phyloP scores from a whole-genome alignment of 2,797 vertebrate genomes.

The Arctocebus calabarensis region DNA sequence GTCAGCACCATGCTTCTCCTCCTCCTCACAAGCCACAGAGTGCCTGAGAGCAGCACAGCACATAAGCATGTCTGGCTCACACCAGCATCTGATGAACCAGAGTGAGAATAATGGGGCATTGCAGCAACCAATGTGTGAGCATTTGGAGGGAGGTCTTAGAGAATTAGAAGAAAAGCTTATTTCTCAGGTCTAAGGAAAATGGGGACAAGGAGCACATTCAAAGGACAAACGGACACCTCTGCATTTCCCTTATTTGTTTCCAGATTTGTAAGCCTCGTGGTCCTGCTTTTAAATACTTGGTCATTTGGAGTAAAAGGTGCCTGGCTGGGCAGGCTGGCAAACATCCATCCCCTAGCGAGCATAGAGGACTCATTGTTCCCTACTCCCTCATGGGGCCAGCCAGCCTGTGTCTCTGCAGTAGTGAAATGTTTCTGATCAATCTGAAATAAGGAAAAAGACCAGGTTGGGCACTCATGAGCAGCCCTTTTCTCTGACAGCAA shows the following conservation, averaged over 20 bases:
- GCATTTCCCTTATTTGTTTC: not conserved
- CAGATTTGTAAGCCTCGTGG: not conserved
- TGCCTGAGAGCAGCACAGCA: too few species aligned
- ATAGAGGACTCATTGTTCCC: not conserved
- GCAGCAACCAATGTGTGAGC: not conserved
- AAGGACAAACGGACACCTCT: not conserved
- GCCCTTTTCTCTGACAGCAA: slow-evolving; percentile 71
- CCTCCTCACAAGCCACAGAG: not conserved
- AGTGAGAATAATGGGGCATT: not conserved
- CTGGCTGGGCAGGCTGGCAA: not conserved
- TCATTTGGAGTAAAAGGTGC: not conserved
- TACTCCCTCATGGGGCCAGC: not conserved
- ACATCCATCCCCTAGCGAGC: fast-evolving
- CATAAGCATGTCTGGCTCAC: not conserved
- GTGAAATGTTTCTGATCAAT: not conserved
- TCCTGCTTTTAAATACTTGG: not conserved
- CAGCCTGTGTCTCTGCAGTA: slow-evolving; percentile 49
- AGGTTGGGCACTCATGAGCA: slow-evolving; percentile 54
- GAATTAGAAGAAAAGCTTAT: not conserved
- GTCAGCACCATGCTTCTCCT: not conserved
- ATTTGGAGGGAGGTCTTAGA: not conserved
- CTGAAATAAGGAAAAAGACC: slow-evolving; percentile 24
- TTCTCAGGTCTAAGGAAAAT: not conserved
- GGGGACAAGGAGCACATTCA: not conserved
- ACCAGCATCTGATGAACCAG: not conserved